phyloP scores from a whole-genome alignment of 2,797 vertebrate genomes.

The Poecile montanus region DNA sequence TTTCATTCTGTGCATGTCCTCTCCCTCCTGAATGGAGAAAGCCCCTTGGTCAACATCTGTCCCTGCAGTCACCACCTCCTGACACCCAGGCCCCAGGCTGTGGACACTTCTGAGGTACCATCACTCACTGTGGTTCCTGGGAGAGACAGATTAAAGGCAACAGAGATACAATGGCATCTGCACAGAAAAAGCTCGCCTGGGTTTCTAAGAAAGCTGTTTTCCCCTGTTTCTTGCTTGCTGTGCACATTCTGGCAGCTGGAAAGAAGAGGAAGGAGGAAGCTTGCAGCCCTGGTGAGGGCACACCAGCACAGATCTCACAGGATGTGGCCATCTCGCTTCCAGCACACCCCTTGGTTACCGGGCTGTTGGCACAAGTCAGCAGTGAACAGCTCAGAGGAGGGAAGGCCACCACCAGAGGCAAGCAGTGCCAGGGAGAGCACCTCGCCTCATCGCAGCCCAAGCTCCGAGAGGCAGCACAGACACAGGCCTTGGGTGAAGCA shows the following conservation, averaged over 20 bases:
- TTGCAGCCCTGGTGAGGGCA: neutral
- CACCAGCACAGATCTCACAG: neutral
- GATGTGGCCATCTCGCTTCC: neutral
- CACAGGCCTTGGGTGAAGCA: neutral
- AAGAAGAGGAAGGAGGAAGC: neutral
- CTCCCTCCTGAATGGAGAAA: neutral
- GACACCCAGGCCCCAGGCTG: neutral
- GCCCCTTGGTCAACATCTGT: neutral
- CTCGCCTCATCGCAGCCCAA: fast-evolving
- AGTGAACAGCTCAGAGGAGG: neutral
- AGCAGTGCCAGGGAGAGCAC: neutral
- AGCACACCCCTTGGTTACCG: neutral
- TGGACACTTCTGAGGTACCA: neutral
- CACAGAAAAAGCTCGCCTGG: fast-evolving
- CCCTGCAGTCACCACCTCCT: neutral
- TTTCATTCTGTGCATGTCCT: neutral
- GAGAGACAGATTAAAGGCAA: neutral
- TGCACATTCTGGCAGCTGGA: neutral
- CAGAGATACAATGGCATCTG: neutral
- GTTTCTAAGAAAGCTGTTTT: neutral
- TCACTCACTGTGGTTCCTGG: neutral
- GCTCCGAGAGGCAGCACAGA: neutral
- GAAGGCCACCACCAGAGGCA: neutral
- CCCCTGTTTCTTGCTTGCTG: neutral
- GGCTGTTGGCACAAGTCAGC: neutral